Evolutionary conservation across 2,113 vertebrate genomes (phyloP).

Genomic region (Chitala chitala): DNA sequence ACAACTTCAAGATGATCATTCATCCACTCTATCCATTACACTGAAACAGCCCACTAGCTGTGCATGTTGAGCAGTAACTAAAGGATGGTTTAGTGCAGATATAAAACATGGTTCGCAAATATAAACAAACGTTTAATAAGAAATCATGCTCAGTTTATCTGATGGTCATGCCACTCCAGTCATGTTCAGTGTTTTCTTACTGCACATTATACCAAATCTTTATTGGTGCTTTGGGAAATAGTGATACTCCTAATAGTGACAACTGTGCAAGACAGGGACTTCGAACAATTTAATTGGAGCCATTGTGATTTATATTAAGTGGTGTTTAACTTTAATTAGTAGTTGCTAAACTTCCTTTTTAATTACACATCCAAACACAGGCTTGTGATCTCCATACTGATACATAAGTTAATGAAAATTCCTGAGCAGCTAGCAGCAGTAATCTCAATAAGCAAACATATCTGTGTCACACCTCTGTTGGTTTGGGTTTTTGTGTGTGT

Average conservation of each 20-base stretch:
- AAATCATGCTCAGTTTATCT: conserved; percentile 37
- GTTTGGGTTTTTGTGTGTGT: too few species aligned
- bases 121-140: conserved; percentile 38
- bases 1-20: too few species aligned
- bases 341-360: conserved; percentile 21
- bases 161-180: conserved; percentile 33
- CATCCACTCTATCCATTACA: too few species aligned
- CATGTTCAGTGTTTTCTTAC: conserved; percentile 44
- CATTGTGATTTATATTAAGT: conserved; percentile 37
- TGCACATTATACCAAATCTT: conserved; percentile 34
- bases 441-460: too few species aligned
- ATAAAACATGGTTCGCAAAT: neutral
- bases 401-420: neutral
- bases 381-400: neutral
- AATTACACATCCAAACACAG: conserved; percentile 22
- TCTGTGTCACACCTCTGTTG: too few species aligned
- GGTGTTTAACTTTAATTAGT: conserved; percentile 31
- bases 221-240: conserved; percentile 30
- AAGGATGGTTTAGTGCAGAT: conserved; percentile 9
- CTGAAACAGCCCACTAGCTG: conserved; percentile 11
- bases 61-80: conserved; percentile 2
- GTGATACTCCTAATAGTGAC: conserved; percentile 34
- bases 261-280: conserved; percentile 24
- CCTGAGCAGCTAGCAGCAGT: too few species aligned
- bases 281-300: conserved; percentile 34